These are phyloP conservation scores for Calycopis cecrops DNA, from an alignment of 1,140 invertebrate genomes.

Conservation along the genomic window DNA sequence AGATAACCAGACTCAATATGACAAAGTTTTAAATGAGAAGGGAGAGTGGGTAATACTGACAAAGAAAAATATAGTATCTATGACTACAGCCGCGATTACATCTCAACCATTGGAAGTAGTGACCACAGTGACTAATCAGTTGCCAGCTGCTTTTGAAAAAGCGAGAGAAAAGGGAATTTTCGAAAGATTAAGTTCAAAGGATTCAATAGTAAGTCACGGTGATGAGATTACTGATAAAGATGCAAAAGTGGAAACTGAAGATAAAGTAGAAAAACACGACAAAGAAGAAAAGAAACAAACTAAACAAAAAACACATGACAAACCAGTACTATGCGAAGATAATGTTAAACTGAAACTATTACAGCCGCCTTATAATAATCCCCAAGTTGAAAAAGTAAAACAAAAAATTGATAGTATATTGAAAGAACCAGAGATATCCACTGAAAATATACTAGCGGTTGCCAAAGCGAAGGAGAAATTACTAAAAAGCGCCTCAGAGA, in stretches of 20 bases:
- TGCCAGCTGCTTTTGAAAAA: slow-evolving; percentile 67
- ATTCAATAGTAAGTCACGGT: slow-evolving; percentile 57
- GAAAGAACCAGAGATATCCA: slow-evolving; percentile 62
- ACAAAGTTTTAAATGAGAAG: slow-evolving; percentile 58
- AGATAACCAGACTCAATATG: slow-evolving; percentile 70
- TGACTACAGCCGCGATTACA: slow-evolving; percentile 74
- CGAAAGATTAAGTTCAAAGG: slow-evolving; percentile 68
- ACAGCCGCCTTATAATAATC: slow-evolving; percentile 62
- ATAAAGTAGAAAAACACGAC: slow-evolving; percentile 30
- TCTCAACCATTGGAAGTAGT: slow-evolving; percentile 72
- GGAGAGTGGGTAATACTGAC: slow-evolving; percentile 66
- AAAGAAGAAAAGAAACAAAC: slow-evolving; percentile 47
- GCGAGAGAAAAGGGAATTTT: slow-evolving; percentile 70
- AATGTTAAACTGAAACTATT: slow-evolving; percentile 62
- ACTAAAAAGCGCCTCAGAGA: slow-evolving; percentile 35
- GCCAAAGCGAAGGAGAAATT: slow-evolving; percentile 49
- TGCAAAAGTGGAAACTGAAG: slow-evolving; percentile 17
- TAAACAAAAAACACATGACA: slow-evolving; percentile 42
- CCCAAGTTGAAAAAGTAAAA: slow-evolving; percentile 66
- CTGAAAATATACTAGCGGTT: slow-evolving; percentile 56
- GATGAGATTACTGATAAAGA: slow-evolving; percentile 36
- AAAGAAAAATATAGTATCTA: slow-evolving; percentile 70
- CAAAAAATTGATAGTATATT: slow-evolving; percentile 71
- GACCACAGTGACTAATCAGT: slow-evolving; percentile 68
- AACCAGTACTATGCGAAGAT: slow-evolving; percentile 48